phyloP scores from a whole-genome alignment of 2,797 vertebrate genomes.

The Podargus strigoides region DNA sequence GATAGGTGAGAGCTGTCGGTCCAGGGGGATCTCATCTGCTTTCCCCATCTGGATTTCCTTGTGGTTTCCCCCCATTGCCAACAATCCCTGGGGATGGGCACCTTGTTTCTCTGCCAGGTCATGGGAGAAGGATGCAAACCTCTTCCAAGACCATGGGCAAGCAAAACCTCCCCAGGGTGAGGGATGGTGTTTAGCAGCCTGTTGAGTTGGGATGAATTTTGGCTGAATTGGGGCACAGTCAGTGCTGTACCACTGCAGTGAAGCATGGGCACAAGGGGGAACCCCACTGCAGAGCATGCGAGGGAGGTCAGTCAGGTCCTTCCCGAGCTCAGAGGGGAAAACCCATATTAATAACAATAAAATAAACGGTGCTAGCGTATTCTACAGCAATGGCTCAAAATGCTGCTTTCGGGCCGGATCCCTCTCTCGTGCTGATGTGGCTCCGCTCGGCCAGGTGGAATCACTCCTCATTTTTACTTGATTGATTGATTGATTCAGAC shows the following conservation, averaged over 20 bases:
- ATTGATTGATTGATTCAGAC: neutral
- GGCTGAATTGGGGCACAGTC: neutral
- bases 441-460: neutral
- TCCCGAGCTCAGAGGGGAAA: neutral
- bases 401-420: neutral
- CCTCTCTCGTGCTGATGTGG: neutral
- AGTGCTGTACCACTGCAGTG: rapidly evolving
- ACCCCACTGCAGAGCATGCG: rapidly evolving
- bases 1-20: neutral
- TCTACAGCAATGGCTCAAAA: conserved; percentile 20
- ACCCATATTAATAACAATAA: neutral
- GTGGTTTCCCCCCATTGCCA: neutral
- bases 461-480: neutral
- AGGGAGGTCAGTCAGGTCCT: neutral
- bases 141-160: rapidly evolving
- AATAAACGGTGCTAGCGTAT: conserved; percentile 3
- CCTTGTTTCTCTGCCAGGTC: neutral
- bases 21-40: neutral
- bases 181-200: neutral
- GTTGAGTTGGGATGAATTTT: neutral
- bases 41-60: neutral
- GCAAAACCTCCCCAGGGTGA: neutral
- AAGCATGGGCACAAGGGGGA: neutral
- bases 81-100: neutral
- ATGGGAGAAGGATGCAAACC: neutral